phyloP scores from a whole-genome alignment of 2,888 invertebrate species.

The Mesoligia furuncula region DNA sequence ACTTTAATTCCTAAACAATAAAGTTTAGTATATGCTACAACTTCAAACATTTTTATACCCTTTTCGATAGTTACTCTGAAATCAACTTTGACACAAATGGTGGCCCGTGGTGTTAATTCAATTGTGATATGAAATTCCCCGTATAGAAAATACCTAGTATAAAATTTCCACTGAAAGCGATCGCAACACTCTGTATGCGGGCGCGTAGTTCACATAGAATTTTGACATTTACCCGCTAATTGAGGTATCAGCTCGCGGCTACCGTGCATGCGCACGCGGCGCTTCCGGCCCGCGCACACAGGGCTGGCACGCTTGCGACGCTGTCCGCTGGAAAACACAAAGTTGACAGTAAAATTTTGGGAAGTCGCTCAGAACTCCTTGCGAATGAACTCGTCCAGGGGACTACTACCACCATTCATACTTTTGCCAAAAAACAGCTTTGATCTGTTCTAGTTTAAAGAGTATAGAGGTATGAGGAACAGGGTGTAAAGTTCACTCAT shows the following conservation, averaged over 20 bases:
- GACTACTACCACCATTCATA: too few relatives aligned
- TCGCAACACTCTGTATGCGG: slow-evolving; percentile 71
- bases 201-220: slow-evolving; percentile 82
- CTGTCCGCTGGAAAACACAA: neutral
- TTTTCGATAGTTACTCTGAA: too few relatives aligned
- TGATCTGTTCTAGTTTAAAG: neutral
- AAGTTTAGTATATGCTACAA: too few relatives aligned
- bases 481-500: too few relatives aligned
- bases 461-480: too few relatives aligned
- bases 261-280: slow-evolving; percentile 81
- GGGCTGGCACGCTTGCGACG: slow-evolving; percentile 30
- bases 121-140: slow-evolving; percentile 5
- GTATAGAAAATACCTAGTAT: neutral
- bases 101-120: slow-evolving; percentile 22
- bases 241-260: slow-evolving; percentile 84
- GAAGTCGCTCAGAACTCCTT: neutral
- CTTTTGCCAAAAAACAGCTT: neutral
- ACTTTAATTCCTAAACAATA: too few relatives aligned
- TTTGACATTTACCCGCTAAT: slow-evolving; percentile 86
- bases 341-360: neutral
- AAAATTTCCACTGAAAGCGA: slow-evolving; percentile 35
- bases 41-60: too few relatives aligned
- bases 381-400: neutral
- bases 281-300: slow-evolving; percentile 73
- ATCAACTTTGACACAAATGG: too few relatives aligned